Evolutionary conservation across 1,140 invertebrate genomes (phyloP), one percentile per base, ranked within the genome.

Genomic region (Cherax destructor): DNA sequence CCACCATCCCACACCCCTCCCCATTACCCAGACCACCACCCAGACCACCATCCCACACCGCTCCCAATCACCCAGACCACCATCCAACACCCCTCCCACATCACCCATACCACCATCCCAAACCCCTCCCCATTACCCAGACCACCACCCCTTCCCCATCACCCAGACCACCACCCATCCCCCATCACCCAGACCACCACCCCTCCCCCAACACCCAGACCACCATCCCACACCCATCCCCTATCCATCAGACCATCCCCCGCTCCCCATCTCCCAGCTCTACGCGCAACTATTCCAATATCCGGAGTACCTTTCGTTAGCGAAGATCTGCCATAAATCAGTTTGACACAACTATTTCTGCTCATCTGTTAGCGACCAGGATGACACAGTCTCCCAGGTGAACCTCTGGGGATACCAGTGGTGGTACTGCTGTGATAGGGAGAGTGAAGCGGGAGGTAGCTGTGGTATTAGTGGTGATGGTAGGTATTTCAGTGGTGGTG

Each of bases 251-350:
- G n/a, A 21, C 69, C 21, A 5, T n/a, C 69, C 4, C 24, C 69
- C 69, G 1, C 69, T 30, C 24, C 21, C 7, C 16, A 21, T 6
- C 6, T 10, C 61, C 61, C 61, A 65, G 13, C 52, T 21, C 11
- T 21, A 5, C 65, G 24, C 69, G 30, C 69, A 74, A 74, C n/a
- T 74, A 74, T 74, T 74, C 69, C 69, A 74, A 74, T 74, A 74
- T 74, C 69, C 24, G n/a, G n/a, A 9, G n/a, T 1, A 30, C 24
- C 69, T 74, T 30, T 74, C 69, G 24, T 30, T 30, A 30, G 2
- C 6, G n/a, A 74, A 74, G 69, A 74, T 30, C 24, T 30, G 69
- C 11, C 69, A 30, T 74, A 74, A 74, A 74, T 74, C 69, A 30
- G 69, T 24, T 24, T 30, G 69, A 30, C n/a, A 74, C 69, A 74